Percentiles rank a stretch among this genome's conserved stretches.
Conservation (phyloP, 2,113 vertebrate species). For the Leucoraja erinaceus region DNA sequence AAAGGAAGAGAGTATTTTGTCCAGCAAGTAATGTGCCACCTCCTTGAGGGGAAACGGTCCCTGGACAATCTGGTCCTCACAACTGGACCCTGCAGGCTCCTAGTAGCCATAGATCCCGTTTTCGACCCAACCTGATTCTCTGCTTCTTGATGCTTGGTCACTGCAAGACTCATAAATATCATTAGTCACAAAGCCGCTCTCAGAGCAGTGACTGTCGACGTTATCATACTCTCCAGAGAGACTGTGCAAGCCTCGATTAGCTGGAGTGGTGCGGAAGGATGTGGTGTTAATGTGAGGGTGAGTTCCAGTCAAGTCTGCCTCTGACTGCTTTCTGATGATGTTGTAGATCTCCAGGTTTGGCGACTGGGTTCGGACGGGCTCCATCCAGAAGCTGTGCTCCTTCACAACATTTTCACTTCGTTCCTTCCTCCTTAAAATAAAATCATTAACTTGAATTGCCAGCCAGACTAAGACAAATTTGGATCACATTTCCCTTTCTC, state of each 20-base stretch:
- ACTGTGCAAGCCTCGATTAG: slow-evolving; percentile 48
- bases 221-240: slow-evolving; percentile 64
- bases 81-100: not conserved
- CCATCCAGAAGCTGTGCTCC: slow-evolving; percentile 58
- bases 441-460: not conserved
- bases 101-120: slow-evolving; percentile 90
- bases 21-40: not conserved
- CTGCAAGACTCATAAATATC: slow-evolving; percentile 81
- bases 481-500: no score
- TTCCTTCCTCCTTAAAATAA: slow-evolving; percentile 61
- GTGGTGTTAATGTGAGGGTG: slow-evolving; percentile 76
- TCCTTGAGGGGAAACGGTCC: not conserved
- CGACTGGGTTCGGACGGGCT: slow-evolving; percentile 52
- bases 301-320: slow-evolving; percentile 72
- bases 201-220: slow-evolving; percentile 52
- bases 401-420: slow-evolving; percentile 48
- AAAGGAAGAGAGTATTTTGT: not conserved
- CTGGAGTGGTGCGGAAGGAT: slow-evolving; percentile 69
- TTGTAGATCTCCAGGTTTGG: slow-evolving; percentile 73
- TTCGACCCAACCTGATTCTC: slow-evolving; percentile 79
- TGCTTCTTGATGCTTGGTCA: slow-evolving; percentile 48
- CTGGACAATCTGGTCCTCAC: not conserved
- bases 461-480: no score
- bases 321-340: slow-evolving; percentile 72
- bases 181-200: slow-evolving; percentile 83